Conservation (phyloP, 2,888 invertebrate genomes). For the Eustalomyia histrio region DNA sequence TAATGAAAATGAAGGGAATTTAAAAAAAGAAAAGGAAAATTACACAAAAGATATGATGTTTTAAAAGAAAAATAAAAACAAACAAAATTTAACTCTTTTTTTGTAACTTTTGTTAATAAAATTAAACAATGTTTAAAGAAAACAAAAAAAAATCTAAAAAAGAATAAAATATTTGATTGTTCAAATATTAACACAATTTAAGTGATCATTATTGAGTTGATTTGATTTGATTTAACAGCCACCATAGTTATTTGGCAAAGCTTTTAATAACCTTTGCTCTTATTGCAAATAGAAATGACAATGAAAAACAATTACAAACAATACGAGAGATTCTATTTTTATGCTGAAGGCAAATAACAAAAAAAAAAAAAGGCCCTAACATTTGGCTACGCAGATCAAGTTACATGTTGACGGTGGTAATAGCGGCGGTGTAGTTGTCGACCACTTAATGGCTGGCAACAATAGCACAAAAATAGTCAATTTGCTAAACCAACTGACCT, state of each 20-base stretch:
- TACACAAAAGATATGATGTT: neutral
- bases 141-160: neutral
- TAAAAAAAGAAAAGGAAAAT: neutral
- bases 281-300: conserved; percentile 9
- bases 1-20: neutral
- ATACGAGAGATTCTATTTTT: neutral
- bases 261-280: conserved; percentile 31
- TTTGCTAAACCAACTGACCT: conserved; percentile 56
- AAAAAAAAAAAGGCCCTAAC: conserved; percentile 29
- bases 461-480: conserved; percentile 56
- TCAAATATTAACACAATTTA: conserved; percentile 8
- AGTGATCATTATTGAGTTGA: conserved; percentile 31
- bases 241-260: conserved; percentile 16
- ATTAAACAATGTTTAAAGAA: neutral
- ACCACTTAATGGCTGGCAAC: conserved; percentile 52
- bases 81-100: conserved; percentile 32
- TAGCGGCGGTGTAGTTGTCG: neutral
- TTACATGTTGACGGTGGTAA: conserved; percentile 28
- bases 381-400: conserved; percentile 47
- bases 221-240: conserved; percentile 5
- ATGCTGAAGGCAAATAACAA: neutral
- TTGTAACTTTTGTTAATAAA: conserved; percentile 5
- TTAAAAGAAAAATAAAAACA: neutral
- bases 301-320: neutral
- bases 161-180: neutral